Percentiles rank a stretch among this genome's conserved stretches.
Conservation (phyloP, 1,140 invertebrate species). For the Anagrus nilaparvatae region DNA sequence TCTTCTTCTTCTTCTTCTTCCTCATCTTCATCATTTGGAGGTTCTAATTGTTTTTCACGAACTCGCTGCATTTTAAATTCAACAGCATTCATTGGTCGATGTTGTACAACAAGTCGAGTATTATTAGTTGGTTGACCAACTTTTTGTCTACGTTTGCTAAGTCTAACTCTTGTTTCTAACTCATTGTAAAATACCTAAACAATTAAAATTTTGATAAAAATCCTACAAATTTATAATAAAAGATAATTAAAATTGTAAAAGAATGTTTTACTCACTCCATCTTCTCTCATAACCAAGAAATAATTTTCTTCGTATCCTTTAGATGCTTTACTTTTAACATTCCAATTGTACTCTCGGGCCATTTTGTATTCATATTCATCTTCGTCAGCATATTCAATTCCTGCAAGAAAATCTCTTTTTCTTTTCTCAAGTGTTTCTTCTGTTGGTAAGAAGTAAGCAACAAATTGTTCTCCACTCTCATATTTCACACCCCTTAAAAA, state of each 20-base stretch:
- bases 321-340: slow-evolving; percentile 95
- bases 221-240: not conserved
- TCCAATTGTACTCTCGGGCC: slow-evolving; percentile 95
- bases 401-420: slow-evolving; percentile 64
- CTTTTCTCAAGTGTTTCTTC: slow-evolving; percentile 86
- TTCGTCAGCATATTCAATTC: slow-evolving; percentile 79
- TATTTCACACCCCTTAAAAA: slow-evolving; percentile 85
- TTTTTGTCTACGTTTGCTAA: slow-evolving; percentile 82
- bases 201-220: slow-evolving; percentile 5
- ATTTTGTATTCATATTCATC: slow-evolving; percentile 93
- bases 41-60: slow-evolving; percentile 79
- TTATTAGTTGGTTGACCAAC: slow-evolving; percentile 62
- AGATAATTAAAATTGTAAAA: slow-evolving; percentile 2
- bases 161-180: slow-evolving; percentile 85
- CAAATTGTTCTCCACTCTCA: slow-evolving; percentile 96
- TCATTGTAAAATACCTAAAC: slow-evolving; percentile 84
- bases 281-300: slow-evolving; percentile 86
- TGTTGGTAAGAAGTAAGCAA: slow-evolving; percentile 94
- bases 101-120: slow-evolving; percentile 79
- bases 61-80: slow-evolving; percentile 81
- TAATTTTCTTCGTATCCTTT: slow-evolving; percentile 99
- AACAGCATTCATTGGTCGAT: slow-evolving; percentile 73
- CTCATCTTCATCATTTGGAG: slow-evolving; percentile 71
- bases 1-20: slow-evolving; percentile 44
- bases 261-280: slow-evolving; percentile 61